A percentile compares a stretch with the other conserved stretches of the same genome.
Evolutionary conservation across 2,888 invertebrate species (phyloP).

Genomic region (Hyposoter didymator): DNA sequence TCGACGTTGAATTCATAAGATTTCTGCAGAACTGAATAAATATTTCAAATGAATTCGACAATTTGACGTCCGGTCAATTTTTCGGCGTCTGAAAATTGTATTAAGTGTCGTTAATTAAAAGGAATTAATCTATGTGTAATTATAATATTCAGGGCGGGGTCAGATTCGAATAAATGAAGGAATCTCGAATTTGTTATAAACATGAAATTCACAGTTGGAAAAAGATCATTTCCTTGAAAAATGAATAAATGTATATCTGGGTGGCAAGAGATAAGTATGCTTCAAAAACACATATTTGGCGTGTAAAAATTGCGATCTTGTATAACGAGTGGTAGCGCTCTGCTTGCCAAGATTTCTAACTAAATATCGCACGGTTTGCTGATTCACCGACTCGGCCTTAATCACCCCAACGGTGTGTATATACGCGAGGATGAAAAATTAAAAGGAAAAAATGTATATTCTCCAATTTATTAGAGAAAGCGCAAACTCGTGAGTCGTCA

Average conservation of each 20-base stretch:
- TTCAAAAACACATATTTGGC: constrained; percentile 32
- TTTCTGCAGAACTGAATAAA: no score
- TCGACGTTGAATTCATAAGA: no score
- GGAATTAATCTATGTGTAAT: not conserved
- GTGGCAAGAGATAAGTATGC: not conserved
- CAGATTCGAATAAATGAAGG: not conserved
- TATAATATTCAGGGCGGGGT: not conserved
- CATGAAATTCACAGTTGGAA: not conserved
- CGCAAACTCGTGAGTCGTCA: constrained; percentile 32
- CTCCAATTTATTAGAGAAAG: constrained; percentile 71
- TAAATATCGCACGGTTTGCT: constrained; percentile 66
- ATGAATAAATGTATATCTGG: not conserved
- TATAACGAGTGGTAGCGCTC: constrained; percentile 67
- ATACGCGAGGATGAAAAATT: constrained; percentile 29
- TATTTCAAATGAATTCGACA: no score
- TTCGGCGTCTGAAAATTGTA: no score
- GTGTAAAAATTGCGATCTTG: constrained; percentile 30
- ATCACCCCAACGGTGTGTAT: constrained; percentile 52
- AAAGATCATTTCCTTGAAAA: not conserved
- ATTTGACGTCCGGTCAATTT: no score
- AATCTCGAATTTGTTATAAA: not conserved
- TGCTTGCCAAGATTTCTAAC: constrained; percentile 70
- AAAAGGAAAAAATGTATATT: constrained; percentile 54
- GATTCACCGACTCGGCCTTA: constrained; percentile 68
- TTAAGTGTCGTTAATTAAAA: not conserved